Percentiles rank a stretch among this genome's conserved stretches.
phyloP scores from a whole-genome alignment of 2,113 vertebrate species.

The Crypturellus undulatus region DNA sequence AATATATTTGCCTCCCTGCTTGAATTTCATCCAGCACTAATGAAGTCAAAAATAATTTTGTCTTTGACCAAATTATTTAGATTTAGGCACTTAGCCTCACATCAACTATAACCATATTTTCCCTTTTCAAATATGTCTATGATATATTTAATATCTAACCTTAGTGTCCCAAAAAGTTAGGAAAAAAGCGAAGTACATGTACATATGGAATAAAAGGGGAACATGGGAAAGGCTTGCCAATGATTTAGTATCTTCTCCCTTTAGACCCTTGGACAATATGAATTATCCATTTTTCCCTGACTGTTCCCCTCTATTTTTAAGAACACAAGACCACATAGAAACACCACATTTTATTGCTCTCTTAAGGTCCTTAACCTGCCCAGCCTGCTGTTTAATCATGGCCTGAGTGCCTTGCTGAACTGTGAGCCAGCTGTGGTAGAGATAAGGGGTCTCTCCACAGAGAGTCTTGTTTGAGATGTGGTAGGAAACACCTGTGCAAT shows the following conservation, averaged over 20 bases:
- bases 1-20: not conserved
- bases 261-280: not conserved
- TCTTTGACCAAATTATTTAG: not conserved
- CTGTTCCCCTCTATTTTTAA: not conserved
- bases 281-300: not conserved
- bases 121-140: not conserved
- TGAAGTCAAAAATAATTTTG: not conserved
- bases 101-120: not conserved
- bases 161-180: not conserved
- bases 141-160: not conserved
- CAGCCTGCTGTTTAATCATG: not conserved
- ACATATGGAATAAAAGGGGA: not conserved
- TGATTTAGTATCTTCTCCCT: not conserved
- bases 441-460: not conserved
- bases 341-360: not conserved
- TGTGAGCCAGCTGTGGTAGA: accelerated
- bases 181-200: not conserved
- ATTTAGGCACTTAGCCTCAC: not conserved
- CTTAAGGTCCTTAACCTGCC: accelerated
- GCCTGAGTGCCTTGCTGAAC: not conserved
- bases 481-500: not conserved
- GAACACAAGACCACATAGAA: not conserved
- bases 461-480: not conserved
- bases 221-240: not conserved
- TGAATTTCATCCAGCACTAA: not conserved